Conservation (phyloP, 2,113 vertebrate species). For the Rhipidura dahli region DNA sequence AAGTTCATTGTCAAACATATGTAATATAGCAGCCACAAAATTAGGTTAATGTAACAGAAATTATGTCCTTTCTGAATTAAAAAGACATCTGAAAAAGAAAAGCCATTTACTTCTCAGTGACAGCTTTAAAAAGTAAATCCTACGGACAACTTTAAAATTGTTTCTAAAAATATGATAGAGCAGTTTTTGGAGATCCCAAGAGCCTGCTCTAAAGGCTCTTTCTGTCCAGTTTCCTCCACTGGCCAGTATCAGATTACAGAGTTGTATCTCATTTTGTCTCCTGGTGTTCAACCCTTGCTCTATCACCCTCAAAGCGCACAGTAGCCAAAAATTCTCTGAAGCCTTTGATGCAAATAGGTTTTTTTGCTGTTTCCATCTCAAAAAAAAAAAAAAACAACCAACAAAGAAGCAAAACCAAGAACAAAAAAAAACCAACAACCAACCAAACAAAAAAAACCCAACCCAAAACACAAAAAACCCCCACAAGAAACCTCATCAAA, state of each 20-base stretch:
- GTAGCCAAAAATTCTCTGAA: background rate
- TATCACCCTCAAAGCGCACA: too few species aligned
- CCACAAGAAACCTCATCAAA: background rate
- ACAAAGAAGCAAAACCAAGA: background rate
- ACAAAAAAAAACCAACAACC: background rate
- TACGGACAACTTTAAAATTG: background rate
- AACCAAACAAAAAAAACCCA: background rate
- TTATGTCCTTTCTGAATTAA: background rate
- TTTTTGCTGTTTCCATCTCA: background rate
- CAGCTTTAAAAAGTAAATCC: background rate
- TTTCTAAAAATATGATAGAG: background rate
- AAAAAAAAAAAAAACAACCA: background rate
- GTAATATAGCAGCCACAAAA: background rate
- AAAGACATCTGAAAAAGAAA: background rate
- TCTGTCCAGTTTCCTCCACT: background rate
- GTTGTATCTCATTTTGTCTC: background rate
- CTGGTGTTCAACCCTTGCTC: background rate
- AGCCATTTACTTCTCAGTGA: background rate
- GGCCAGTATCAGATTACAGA: background rate
- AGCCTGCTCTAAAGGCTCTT: background rate
- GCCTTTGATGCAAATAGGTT: background rate
- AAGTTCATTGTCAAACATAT: background rate
- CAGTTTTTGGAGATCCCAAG: background rate
- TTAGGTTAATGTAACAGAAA: background rate
- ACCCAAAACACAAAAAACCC: background rate